Conservation (phyloP, 2,797 vertebrate species). For the Holocentrus rufus region DNA sequence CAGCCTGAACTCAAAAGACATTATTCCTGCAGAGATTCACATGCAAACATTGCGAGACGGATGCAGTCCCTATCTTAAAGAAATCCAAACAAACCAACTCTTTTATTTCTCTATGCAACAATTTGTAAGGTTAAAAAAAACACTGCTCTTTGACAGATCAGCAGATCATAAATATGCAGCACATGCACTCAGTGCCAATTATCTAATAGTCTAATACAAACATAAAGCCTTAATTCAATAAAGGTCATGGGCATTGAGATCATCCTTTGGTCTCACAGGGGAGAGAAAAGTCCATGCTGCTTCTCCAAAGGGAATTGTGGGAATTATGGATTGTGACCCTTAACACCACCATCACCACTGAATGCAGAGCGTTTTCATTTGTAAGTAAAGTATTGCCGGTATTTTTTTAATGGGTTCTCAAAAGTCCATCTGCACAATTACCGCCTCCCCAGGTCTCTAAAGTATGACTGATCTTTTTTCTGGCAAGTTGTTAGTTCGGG, state of each 20-base stretch:
- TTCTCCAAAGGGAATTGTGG: constrained; percentile 6
- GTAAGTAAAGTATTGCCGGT: neutral
- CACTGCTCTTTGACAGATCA: constrained; percentile 11
- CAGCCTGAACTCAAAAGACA: constrained; percentile 51
- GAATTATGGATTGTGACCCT: no score
- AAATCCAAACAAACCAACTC: constrained; percentile 38
- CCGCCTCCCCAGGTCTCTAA: neutral
- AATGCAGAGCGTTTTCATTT: neutral
- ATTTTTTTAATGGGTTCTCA: no score
- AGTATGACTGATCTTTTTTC: neutral
- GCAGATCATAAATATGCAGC: neutral
- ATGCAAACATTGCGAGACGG: constrained; percentile 46
- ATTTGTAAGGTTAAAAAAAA: neutral
- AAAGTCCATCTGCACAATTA: neutral
- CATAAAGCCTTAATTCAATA: constrained; percentile 15
- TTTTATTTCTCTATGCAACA: constrained; percentile 2
- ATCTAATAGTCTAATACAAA: neutral
- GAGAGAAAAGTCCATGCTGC: neutral
- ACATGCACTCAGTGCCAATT: constrained; percentile 1
- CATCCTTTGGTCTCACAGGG: neutral
- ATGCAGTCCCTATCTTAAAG: constrained; percentile 19
- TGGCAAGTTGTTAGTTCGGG: constrained; percentile 60
- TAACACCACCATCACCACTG: neutral
- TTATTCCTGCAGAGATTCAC: constrained; percentile 44
- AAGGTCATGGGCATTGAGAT: constrained; percentile 11